These are phyloP conservation scores for Panurus biarmicus DNA, from an alignment of 2,113 vertebrate genomes.

Conservation along the genomic window DNA sequence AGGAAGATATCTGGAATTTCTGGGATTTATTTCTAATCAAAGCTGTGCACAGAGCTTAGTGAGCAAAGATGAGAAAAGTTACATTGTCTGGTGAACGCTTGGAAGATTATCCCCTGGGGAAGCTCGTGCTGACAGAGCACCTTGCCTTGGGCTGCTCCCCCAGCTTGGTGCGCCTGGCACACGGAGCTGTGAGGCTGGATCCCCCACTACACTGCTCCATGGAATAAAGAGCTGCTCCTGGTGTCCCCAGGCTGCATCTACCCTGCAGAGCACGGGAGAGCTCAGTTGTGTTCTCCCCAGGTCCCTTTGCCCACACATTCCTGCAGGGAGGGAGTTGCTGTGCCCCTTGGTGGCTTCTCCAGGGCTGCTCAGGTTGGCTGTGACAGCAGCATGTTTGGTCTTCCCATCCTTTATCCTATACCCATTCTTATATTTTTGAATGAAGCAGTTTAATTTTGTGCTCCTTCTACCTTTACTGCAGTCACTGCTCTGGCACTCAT, in stretches of 20 bases:
- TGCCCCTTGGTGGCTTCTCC: neutral
- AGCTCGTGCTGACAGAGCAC: fast-evolving
- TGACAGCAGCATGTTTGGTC: neutral
- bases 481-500: neutral
- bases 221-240: neutral
- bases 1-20: slow-evolving; percentile 23
- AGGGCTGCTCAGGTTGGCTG: neutral
- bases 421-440: neutral
- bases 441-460: neutral
- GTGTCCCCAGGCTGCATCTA: neutral
- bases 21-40: slow-evolving; percentile 41
- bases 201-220: fast-evolving
- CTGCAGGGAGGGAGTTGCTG: neutral
- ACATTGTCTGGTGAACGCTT: neutral
- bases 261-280: fast-evolving
- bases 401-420: neutral
- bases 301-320: neutral
- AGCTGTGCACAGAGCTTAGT: neutral
- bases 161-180: fast-evolving
- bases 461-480: neutral
- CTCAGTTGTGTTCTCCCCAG: fast-evolving
- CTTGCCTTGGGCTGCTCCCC: neutral
- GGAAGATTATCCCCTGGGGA: neutral
- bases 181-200: neutral
- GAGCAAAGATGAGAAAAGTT: neutral